Evolutionary conservation across 1,140 invertebrate genomes (phyloP), one percentile per base, ranked within the genome.

Genomic region (Chlorops oryzae): DNA sequence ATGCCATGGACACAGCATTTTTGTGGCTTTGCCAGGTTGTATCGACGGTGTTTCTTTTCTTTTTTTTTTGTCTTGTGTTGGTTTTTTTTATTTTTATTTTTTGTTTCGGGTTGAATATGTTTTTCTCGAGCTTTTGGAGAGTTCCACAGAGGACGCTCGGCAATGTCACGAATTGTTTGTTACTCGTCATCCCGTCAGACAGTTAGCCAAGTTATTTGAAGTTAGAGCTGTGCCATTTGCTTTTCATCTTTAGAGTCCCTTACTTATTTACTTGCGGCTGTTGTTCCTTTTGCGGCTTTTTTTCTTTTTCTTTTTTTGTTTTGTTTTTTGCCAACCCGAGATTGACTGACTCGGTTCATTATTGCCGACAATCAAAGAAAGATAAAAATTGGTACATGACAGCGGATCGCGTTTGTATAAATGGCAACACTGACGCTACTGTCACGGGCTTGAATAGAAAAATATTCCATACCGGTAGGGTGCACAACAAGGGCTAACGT

Each of bases 301-400:
- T 12, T 42, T 24, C 17, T 51, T 22, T 47, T 17, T 22, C 23
- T 32, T 5, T 9, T 32, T 32, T 32, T 42, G 32, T 39, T 4
- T 7, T 13, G 24, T 42, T 55, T 47, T 32, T 51, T 51, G 39
- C 13, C 25, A 23, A 21, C 28, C n/a, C n/a, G 7, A 9, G 28
- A n/a, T n/a, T 9, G 28, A 32, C n/a, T 32, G 7, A n/a, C 47
- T 62, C 65, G 65, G 65, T 64, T 64, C 65, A 65, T 64, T 62
- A 65, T 64, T 63, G 62, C 62, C 64, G 64, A 66, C 61, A 64
- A 66, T 65, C 63, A 65, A 60, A 58, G 58, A 55, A 65, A 65
- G 63, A 62, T 64, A 65, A 65, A 65, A 65, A 66, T 66, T 62
- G 61, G 63, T 66, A 65, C 63, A 65, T 65, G 63, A 65, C 63